Base-by-base conservation (phyloP, 2,888 invertebrate species). In the Hypena proboscidalis region DNA sequence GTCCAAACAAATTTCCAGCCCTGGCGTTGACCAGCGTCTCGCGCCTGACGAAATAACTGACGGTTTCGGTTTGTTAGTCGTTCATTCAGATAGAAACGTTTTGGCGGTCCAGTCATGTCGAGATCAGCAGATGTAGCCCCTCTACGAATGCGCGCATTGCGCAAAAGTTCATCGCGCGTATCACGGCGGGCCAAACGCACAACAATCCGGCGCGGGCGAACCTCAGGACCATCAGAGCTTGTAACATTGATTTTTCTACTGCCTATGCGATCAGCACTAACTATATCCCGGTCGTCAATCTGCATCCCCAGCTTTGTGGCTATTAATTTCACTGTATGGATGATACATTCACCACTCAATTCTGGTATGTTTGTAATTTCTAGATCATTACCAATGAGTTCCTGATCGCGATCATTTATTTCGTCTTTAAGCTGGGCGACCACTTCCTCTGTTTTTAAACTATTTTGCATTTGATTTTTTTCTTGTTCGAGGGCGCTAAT, bases 1-100 rank as follows among this genome's bases (percentile, higher is more conserved):
- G 39, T 26, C 34, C 41, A 41, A 1, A 29, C 33, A 17, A 17
- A 41, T 3, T 6, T 5, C 38, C 38, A 38, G 4, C 14, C 23
- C 6, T 3, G 4, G 1, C 1, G 30, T 6, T 2, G 2, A 0
- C 9, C 38, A 1, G 29, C 22, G 2, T 49, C 50, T 0, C 53
- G 43, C 1, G 41, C 36, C 7, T 9, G 14, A 6, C 43, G 43
- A 26, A 58, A 58, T 4, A 58, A 19, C n/a, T 33, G 45, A 1
- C 49, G 26, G 22, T 55, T 52, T 0, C 4, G 4, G 13, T 39
- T 37, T 0, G 54, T 54, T 0, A 55, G 41, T 2, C 55, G 22
- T 19, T 58, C 58, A 26, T 55, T 58, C 1, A 58, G 9, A 15
- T 42, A 58, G 3, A 58, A 31, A 2, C 37, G 36, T 3, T 34